phyloP scores from a whole-genome alignment of 1,140 invertebrate genomes.

The Trigoniulus corallinus region DNA sequence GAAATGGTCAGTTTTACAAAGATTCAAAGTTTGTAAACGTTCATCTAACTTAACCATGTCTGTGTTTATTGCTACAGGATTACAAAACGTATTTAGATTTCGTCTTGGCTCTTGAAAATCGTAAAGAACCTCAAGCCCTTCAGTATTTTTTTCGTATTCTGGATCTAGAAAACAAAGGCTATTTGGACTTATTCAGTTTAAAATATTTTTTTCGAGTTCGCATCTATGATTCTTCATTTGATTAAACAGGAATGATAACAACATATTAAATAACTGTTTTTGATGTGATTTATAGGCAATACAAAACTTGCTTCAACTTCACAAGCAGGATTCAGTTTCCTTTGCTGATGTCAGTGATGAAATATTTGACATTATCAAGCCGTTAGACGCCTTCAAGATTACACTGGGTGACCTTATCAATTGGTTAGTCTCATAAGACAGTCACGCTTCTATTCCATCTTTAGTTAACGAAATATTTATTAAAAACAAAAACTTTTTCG shows the following conservation, averaged over 20 bases:
- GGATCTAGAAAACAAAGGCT: constrained; percentile 74
- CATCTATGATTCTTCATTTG: background rate
- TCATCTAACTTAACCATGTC: background rate
- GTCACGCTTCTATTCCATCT: background rate
- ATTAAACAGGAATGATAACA: background rate
- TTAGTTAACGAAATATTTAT: background rate
- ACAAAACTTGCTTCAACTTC: constrained; percentile 68
- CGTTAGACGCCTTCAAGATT: constrained; percentile 63
- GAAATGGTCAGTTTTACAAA: constrained; percentile 49
- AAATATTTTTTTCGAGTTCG: constrained; percentile 81
- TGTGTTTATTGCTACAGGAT: constrained; percentile 36
- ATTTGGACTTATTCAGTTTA: constrained; percentile 73
- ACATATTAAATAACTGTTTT: constrained; percentile 7
- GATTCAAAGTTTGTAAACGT: background rate
- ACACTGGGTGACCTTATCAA: constrained; percentile 65
- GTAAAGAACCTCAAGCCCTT: constrained; percentile 73
- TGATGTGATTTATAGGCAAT: constrained; percentile 43
- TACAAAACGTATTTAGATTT: constrained; percentile 95
- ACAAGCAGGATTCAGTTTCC: constrained; percentile 66
- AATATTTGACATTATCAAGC: constrained; percentile 95
- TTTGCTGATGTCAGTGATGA: constrained; percentile 94
- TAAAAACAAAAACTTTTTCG: background rate
- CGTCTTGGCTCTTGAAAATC: constrained; percentile 81
- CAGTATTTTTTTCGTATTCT: constrained; percentile 84
- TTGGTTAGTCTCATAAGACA: constrained; percentile 22